These are phyloP conservation scores for Drosophila virilis DNA, from an alignment of 1,140 invertebrate genomes.

Conservation along the genomic window DNA sequence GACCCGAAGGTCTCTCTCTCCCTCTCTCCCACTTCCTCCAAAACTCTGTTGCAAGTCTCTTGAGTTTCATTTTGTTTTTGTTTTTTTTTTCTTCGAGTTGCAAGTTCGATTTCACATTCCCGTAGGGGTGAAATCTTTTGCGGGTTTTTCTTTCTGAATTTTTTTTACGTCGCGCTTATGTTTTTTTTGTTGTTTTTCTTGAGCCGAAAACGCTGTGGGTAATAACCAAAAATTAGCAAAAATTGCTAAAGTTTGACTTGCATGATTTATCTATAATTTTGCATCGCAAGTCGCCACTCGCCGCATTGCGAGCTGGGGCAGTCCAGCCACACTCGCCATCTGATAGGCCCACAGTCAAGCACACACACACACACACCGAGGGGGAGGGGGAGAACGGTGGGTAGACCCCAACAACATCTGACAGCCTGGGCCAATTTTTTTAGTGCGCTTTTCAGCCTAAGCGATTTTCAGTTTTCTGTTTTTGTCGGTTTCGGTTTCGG, in stretches of 20 bases:
- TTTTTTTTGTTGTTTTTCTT: constrained; percentile 31
- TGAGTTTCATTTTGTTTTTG: not conserved
- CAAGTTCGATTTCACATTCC: constrained; percentile 81
- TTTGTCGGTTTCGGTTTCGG: constrained; percentile 30
- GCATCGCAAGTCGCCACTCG: constrained; percentile 69
- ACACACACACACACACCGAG: constrained; percentile 56
- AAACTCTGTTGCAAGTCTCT: constrained; percentile 21
- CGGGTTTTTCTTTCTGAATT: constrained; percentile 9
- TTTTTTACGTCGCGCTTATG: constrained; percentile 53
- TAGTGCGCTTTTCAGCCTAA: constrained; percentile 69
- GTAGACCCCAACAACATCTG: constrained; percentile 33
- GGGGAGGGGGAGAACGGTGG: not conserved
- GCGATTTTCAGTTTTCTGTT: constrained; percentile 36
- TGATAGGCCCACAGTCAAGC: constrained; percentile 69
- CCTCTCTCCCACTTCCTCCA: too few relatives aligned
- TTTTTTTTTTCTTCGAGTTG: constrained; percentile 35
- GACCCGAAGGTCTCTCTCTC: constrained; percentile 13
- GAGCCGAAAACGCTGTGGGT: constrained; percentile 68
- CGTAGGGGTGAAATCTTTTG: constrained; percentile 77
- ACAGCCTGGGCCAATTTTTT: constrained; percentile 70
- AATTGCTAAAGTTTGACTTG: constrained; percentile 82
- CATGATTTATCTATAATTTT: constrained; percentile 83
- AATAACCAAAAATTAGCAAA: constrained; percentile 83
- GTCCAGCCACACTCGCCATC: constrained; percentile 66
- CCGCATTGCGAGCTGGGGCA: constrained; percentile 25